phyloP scores from a whole-genome alignment of 1,140 invertebrate genomes.

The Drepana arcuata region DNA sequence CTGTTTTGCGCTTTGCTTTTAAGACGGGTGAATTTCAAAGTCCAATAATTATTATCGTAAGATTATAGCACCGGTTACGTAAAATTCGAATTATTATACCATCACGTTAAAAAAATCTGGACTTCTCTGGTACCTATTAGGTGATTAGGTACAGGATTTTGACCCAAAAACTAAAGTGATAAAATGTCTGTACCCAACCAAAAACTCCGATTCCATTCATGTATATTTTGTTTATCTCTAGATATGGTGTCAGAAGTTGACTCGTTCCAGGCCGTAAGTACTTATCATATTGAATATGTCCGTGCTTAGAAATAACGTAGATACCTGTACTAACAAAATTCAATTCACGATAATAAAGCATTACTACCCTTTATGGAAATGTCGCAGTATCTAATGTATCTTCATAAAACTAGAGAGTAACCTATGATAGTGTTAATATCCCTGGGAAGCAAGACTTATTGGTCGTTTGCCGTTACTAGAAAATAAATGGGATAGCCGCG shows the following conservation, averaged over 20 bases:
- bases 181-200: background rate
- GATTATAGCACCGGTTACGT: no score
- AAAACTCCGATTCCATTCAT: background rate
- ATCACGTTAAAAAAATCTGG: no score
- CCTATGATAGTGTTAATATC: conserved; percentile 68
- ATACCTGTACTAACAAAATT: no score
- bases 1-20: no score
- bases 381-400: conserved; percentile 46
- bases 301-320: no score
- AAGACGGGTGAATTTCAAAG: no score
- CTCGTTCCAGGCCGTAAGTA: background rate
- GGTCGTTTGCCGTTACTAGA: conserved; percentile 54
- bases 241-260: background rate
- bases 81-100: no score
- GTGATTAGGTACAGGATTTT: no score
- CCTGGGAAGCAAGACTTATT: conserved; percentile 62
- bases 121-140: no score
- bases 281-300: no score
- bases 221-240: background rate
- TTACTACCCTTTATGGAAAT: conserved; percentile 38
- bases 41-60: no score
- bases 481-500: conserved; percentile 46
- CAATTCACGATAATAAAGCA: background rate
- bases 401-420: conserved; percentile 64
- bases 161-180: background rate